Percentiles rank a stretch among this genome's conserved stretches.
Conservation (phyloP, 2,797 vertebrate species). For the Pangasius sanitwongsei region DNA sequence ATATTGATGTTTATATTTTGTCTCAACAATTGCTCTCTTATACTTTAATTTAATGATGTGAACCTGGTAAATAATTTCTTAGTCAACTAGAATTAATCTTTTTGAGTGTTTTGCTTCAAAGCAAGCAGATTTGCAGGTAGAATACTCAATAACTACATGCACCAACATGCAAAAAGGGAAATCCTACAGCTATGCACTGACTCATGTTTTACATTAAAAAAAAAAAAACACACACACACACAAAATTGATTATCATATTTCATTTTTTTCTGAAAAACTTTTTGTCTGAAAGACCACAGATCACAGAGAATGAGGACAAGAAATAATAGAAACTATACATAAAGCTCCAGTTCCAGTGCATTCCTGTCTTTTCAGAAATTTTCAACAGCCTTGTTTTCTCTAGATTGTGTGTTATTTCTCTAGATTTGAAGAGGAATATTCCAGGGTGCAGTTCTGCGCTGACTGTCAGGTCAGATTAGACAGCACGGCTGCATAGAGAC, state of each 20-base stretch:
- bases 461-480: slow-evolving; percentile 81
- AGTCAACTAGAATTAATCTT: background rate
- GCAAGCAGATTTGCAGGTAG: background rate
- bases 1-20: background rate
- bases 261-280: slow-evolving; percentile 52
- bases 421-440: slow-evolving; percentile 76
- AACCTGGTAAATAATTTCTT: background rate
- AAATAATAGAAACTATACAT: slow-evolving; percentile 17
- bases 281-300: slow-evolving; percentile 50
- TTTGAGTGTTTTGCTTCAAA: background rate
- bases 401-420: slow-evolving; percentile 30
- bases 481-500: slow-evolving; percentile 71
- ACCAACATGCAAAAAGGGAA: background rate
- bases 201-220: background rate
- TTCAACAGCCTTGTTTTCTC: slow-evolving; percentile 14
- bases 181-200: background rate
- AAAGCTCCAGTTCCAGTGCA: slow-evolving; percentile 54
- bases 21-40: background rate
- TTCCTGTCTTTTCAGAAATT: slow-evolving; percentile 27
- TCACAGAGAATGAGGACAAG: slow-evolving; percentile 37
- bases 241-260: background rate
- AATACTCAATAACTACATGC: background rate
- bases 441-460: slow-evolving; percentile 73
- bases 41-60: background rate
- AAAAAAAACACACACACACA: background rate